Percentiles rank a stretch among this genome's conserved stretches.
phyloP scores from a whole-genome alignment of 2,888 invertebrate species.

The Ichneumoninae sp. region DNA sequence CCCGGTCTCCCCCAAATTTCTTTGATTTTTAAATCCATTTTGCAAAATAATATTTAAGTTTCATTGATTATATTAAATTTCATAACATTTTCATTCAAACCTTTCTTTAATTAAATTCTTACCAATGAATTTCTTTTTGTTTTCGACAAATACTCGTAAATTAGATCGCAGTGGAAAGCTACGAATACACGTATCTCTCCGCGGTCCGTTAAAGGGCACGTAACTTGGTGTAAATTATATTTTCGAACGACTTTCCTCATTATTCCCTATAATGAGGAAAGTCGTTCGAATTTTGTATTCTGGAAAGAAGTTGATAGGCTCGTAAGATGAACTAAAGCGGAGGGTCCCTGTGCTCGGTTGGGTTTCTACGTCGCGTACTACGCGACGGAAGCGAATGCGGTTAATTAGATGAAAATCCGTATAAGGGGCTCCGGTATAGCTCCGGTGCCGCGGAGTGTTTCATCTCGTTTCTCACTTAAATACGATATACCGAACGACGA shows the following conservation, averaged over 20 bases:
- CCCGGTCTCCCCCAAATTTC: neutral
- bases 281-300: neutral
- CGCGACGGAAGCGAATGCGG: constrained; percentile 52
- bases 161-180: neutral
- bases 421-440: constrained; percentile 32
- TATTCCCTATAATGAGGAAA: constrained; percentile 18
- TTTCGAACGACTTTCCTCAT: too few relatives aligned
- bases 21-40: neutral
- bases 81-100: too few relatives aligned
- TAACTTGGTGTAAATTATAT: neutral
- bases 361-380: constrained; percentile 28
- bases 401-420: constrained; percentile 62
- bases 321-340: neutral
- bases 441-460: constrained; percentile 12
- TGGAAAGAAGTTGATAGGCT: neutral
- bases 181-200: neutral
- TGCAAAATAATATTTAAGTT: neutral
- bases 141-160: neutral
- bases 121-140: neutral
- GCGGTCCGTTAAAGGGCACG: neutral
- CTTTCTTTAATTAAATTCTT: neutral
- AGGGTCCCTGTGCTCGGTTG: neutral
- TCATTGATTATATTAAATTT: neutral
- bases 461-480: constrained; percentile 2
- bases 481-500: neutral